phyloP scores from a whole-genome alignment of 2,888 invertebrate species.

The Rhimphoctona megacephalus region DNA sequence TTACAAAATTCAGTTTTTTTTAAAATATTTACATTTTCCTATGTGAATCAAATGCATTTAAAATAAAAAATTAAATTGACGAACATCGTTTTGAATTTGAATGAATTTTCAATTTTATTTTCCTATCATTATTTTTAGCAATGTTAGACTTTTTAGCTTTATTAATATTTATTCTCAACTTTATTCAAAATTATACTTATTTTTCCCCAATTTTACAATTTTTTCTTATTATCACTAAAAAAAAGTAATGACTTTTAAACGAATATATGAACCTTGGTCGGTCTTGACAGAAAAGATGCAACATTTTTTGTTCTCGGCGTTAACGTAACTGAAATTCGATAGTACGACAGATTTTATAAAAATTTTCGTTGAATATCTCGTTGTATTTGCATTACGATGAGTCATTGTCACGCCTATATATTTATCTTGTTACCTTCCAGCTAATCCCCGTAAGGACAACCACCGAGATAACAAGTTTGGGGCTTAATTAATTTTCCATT shows the following conservation, averaged over 20 bases:
- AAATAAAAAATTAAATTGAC: neutral
- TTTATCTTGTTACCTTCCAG: constrained; percentile 1
- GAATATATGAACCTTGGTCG: neutral
- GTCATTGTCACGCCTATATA: neutral
- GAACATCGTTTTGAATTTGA: neutral
- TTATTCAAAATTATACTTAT: neutral
- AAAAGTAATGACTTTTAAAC: neutral
- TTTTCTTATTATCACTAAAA: neutral
- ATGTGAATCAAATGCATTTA: neutral
- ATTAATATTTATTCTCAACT: neutral
- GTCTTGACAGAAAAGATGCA: neutral
- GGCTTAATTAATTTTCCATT: constrained; percentile 3
- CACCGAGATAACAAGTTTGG: neutral
- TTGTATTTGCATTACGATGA: neutral
- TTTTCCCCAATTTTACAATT: neutral
- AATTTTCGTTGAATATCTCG: neutral
- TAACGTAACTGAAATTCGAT: neutral
- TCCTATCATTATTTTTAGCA: neutral
- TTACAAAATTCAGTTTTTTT: neutral
- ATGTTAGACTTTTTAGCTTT: neutral
- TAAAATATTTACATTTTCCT: neutral
- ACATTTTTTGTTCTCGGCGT: neutral
- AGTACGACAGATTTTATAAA: neutral
- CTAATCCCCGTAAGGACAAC: neutral
- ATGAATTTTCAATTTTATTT: neutral